Evolutionary conservation across 2,113 vertebrate genomes (phyloP).

Genomic region (Hiodon tergisus): DNA sequence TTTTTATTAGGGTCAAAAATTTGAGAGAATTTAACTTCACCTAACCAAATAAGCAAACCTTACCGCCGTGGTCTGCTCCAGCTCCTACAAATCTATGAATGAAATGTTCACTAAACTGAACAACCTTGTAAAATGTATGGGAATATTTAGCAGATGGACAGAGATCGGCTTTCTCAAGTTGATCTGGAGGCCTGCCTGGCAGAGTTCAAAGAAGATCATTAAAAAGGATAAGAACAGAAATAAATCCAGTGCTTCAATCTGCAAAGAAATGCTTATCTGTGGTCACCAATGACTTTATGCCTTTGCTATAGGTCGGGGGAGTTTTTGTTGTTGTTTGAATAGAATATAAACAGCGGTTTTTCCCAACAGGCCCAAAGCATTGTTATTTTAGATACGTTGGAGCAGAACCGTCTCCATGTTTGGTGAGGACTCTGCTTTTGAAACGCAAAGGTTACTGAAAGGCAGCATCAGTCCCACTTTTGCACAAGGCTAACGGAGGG

Average conservation of each 20-base stretch:
- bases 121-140: neutral
- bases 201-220: constrained; percentile 51
- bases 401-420: neutral
- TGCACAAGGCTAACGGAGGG: neutral
- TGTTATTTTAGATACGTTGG: neutral
- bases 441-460: neutral
- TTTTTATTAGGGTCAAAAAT: too few species aligned
- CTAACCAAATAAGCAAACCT: too few species aligned
- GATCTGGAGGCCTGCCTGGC: constrained; percentile 44
- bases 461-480: neutral
- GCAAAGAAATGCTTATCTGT: constrained; percentile 39
- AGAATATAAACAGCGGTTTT: too few species aligned
- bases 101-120: too few species aligned
- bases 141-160: constrained; percentile 36
- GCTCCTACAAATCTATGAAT: too few species aligned
- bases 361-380: neutral
- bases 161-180: constrained; percentile 36
- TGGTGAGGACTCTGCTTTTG: neutral
- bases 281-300: constrained; percentile 43
- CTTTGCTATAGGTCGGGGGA: neutral
- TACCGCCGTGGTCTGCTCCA: too few species aligned
- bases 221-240: constrained; percentile 48
- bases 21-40: too few species aligned
- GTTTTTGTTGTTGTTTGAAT: too few species aligned
- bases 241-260: constrained; percentile 53